Conservation (phyloP, 2,888 invertebrate species). For the Parnassius glacialis region DNA sequence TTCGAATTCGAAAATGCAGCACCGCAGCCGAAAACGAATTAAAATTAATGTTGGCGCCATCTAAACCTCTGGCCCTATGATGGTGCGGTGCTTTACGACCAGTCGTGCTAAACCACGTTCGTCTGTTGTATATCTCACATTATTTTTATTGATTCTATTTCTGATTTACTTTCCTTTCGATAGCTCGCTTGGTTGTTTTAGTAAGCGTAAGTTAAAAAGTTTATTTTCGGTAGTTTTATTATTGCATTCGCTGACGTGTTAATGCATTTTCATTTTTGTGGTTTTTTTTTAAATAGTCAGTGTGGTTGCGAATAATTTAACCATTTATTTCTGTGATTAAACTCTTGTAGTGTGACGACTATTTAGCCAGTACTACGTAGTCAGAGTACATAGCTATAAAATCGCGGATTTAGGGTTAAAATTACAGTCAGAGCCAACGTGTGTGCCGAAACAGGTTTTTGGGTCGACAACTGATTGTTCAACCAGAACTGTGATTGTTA, state of each 20-base stretch:
- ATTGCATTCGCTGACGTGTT: constrained; percentile 16
- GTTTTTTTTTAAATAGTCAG: background rate
- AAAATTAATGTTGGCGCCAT: background rate
- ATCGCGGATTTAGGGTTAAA: too few relatives aligned
- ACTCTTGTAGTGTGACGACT: too few relatives aligned
- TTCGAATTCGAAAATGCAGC: too few relatives aligned
- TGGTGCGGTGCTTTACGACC: background rate
- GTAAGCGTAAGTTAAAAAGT: constrained; percentile 25
- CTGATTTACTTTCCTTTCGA: constrained; percentile 53
- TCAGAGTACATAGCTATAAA: too few relatives aligned
- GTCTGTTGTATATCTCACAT: constrained; percentile 66
- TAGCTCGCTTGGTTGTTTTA: constrained; percentile 44
- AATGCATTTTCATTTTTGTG: constrained; percentile 4
- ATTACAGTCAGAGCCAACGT: too few relatives aligned
- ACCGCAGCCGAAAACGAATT: too few relatives aligned
- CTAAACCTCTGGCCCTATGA: background rate
- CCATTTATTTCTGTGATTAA: too few relatives aligned
- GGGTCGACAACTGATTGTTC: too few relatives aligned
- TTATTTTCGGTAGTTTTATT: constrained; percentile 10
- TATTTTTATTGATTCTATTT: constrained; percentile 63
- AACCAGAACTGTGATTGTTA: too few relatives aligned
- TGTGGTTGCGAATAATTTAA: background rate
- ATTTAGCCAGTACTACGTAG: too few relatives aligned
- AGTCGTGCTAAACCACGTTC: constrained; percentile 32
- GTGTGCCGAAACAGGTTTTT: background rate